These are phyloP conservation scores for Sinosuthora webbiana DNA, from an alignment of 2,113 vertebrate genomes.

Conservation along the genomic window DNA sequence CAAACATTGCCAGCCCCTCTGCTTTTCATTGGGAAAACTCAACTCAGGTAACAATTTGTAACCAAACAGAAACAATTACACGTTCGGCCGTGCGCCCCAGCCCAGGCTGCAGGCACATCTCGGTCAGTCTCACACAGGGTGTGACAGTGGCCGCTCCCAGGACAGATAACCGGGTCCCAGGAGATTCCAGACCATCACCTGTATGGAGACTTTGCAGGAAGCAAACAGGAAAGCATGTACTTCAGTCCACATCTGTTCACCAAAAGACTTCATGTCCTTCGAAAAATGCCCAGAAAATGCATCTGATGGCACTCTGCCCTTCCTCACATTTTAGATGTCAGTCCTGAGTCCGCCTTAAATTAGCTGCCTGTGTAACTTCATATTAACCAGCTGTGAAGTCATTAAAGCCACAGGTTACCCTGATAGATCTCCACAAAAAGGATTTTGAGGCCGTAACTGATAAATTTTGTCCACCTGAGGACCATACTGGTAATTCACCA, in stretches of 20 bases:
- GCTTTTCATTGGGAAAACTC: constrained; percentile 3
- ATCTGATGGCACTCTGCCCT: background rate
- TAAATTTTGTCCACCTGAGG: background rate
- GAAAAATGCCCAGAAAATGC: background rate
- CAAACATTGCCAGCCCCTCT: background rate
- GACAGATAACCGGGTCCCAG: background rate
- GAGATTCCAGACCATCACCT: background rate
- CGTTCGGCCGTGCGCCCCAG: background rate
- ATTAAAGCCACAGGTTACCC: background rate
- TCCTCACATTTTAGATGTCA: background rate
- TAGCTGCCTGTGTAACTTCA: background rate
- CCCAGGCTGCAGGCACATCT: background rate
- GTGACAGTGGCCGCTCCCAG: background rate
- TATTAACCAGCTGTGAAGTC: background rate
- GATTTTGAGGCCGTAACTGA: background rate
- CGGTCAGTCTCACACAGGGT: background rate
- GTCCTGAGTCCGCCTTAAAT: background rate
- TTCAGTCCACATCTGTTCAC: background rate
- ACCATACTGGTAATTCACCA: background rate
- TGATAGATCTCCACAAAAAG: background rate
- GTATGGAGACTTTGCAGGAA: background rate
- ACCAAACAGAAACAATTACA: background rate
- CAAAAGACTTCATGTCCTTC: background rate
- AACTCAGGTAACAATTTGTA: background rate
- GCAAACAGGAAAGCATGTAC: background rate